A percentile compares a stretch with the other conserved stretches of the same genome.
Conservation (phyloP, 1,140 invertebrate species). For the Homalodisca vitripennis region DNA sequence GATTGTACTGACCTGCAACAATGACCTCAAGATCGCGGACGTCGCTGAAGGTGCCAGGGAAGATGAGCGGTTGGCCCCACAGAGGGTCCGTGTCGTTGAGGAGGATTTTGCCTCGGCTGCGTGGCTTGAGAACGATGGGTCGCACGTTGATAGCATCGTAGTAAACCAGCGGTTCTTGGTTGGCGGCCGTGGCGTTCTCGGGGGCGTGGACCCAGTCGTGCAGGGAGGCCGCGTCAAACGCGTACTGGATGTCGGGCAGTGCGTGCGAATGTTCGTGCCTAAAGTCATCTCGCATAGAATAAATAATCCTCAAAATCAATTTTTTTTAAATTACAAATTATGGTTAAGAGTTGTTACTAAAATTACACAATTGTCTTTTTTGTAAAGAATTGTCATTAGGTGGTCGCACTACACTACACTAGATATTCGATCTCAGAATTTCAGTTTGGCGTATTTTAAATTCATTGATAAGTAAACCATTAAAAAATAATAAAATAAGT, state of each 20-base stretch:
- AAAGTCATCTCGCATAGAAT: background rate
- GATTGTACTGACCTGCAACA: conserved; percentile 35
- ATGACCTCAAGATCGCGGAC: conserved; percentile 37
- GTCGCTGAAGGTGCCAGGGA: conserved; percentile 54
- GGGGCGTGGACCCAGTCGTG: conserved; percentile 46
- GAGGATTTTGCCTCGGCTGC: conserved; percentile 51
- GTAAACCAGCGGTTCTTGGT: conserved; percentile 42
- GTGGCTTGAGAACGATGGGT: conserved; percentile 53
- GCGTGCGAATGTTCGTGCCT: conserved; percentile 38
- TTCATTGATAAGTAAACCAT: too few species aligned
- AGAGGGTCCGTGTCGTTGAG: conserved; percentile 54
- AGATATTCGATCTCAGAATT: too few species aligned
- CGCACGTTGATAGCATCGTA: conserved; percentile 41
- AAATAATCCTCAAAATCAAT: too few species aligned
- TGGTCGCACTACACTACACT: too few species aligned
- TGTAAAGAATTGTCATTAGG: too few species aligned
- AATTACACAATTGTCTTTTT: too few species aligned
- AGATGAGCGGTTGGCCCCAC: conserved; percentile 56
- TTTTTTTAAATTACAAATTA: too few species aligned
- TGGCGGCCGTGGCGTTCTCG: conserved; percentile 43
- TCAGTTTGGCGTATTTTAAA: too few species aligned
- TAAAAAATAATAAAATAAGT: too few species aligned
- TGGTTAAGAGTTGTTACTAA: too few species aligned
- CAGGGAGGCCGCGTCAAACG: conserved; percentile 53
- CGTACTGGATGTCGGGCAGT: conserved; percentile 64